These are phyloP conservation scores for Rana temporaria DNA, from an alignment of 2,113 vertebrate genomes.

Conservation along the genomic window DNA sequence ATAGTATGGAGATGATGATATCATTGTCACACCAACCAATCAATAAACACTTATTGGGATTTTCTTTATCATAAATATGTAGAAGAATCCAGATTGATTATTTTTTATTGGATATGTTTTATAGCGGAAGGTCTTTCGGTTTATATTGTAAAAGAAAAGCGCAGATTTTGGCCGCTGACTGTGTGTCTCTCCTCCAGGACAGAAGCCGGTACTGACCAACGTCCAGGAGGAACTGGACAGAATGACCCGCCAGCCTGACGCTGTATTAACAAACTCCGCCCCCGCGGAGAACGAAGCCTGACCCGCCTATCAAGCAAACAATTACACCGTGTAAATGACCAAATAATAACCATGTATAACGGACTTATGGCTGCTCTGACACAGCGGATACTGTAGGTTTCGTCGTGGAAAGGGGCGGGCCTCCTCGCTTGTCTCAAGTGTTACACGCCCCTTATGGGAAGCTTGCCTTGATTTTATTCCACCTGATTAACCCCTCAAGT, in stretches of 20 bases:
- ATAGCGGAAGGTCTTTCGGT: too few species aligned
- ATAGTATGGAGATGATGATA: too few species aligned
- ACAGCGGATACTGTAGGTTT: slow-evolving; percentile 84
- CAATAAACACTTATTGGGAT: too few species aligned
- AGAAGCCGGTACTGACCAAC: slow-evolving; percentile 98
- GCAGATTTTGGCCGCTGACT: too few species aligned
- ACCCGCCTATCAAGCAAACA: slow-evolving; percentile 72
- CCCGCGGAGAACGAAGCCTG: slow-evolving; percentile 92
- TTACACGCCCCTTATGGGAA: slow-evolving; percentile 82
- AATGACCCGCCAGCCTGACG: slow-evolving; percentile 94
- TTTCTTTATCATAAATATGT: too few species aligned
- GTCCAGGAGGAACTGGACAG: slow-evolving; percentile 97
- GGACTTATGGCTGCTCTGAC: slow-evolving; percentile 86
- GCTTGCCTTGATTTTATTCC: slow-evolving; percentile 75
- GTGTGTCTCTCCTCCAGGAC: slow-evolving; percentile 73
- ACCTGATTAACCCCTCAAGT: slow-evolving; percentile 68
- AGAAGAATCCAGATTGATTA: too few species aligned
- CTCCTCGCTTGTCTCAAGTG: slow-evolving; percentile 76
- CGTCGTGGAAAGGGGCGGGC: slow-evolving; percentile 74
- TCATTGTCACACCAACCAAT: too few species aligned
- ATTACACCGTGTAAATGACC: slow-evolving; percentile 78
- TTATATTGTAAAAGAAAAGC: too few species aligned
- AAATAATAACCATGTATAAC: slow-evolving; percentile 88
- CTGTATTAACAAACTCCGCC: slow-evolving; percentile 86
- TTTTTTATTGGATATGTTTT: too few species aligned